These are phyloP conservation scores for Schrankia costaestrigalis DNA, from an alignment of 2,888 invertebrate genomes.

Conservation along the genomic window DNA sequence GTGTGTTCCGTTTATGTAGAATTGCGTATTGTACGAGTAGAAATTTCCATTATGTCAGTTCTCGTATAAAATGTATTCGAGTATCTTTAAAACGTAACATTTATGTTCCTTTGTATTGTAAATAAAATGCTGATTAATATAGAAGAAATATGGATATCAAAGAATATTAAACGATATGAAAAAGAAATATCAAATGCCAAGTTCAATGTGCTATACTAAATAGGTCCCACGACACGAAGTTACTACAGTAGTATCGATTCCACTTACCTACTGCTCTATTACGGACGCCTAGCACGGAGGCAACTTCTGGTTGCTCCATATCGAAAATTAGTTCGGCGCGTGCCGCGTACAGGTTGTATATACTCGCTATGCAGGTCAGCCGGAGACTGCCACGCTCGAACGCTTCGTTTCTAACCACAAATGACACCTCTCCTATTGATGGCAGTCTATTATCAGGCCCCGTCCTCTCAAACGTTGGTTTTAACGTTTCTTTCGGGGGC, in stretches of 20 bases:
- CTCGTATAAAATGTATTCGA: too few relatives aligned
- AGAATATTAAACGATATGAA: too few relatives aligned
- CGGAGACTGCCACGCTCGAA: constrained; percentile 84
- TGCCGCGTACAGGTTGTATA: constrained; percentile 84
- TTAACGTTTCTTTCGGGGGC: constrained; percentile 60
- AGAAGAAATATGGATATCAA: too few relatives aligned
- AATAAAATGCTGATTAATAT: too few relatives aligned
- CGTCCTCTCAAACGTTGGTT: constrained; percentile 60
- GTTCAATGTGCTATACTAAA: constrained; percentile 11
- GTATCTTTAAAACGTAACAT: too few relatives aligned
- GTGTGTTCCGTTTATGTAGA: too few relatives aligned
- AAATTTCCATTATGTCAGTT: too few relatives aligned
- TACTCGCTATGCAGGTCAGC: constrained; percentile 83
- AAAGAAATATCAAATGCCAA: too few relatives aligned
- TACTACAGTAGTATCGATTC: constrained; percentile 34
- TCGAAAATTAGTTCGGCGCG: constrained; percentile 83
- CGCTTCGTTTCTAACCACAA: constrained; percentile 82
- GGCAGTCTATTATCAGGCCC: constrained; percentile 67
- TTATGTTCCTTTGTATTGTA: too few relatives aligned
- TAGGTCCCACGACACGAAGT: constrained; percentile 18
- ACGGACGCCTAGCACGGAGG: constrained; percentile 86
- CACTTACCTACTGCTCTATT: constrained; percentile 80
- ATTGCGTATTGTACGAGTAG: too few relatives aligned
- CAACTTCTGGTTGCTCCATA: constrained; percentile 87
- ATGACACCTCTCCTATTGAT: constrained; percentile 76